A percentile compares a stretch with the other conserved stretches of the same genome.
Evolutionary conservation across 2,797 vertebrate genomes (phyloP).

Genomic region (Ara ararauna): DNA sequence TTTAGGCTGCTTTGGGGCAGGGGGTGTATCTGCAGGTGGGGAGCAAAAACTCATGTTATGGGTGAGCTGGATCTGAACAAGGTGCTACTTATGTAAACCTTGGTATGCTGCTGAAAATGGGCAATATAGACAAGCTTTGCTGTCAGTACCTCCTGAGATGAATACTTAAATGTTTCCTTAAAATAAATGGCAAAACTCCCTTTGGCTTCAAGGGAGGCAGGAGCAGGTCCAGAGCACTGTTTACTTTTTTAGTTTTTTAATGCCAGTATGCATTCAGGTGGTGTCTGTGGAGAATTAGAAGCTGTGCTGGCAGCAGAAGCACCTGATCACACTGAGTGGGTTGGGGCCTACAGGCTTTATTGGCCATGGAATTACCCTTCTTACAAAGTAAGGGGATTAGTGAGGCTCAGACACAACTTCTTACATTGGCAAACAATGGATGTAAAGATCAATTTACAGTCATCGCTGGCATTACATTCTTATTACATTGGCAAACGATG

Average conservation of each 20-base stretch:
- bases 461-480: not conserved
- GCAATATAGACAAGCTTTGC: not conserved
- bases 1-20: not conserved
- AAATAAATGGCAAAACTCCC: not conserved
- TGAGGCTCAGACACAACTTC: not conserved
- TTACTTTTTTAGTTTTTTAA: not conserved
- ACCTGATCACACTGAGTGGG: not conserved
- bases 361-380: not conserved
- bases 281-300: not conserved
- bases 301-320: not conserved
- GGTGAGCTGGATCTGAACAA: not conserved
- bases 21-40: not conserved
- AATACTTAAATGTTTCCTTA: not conserved
- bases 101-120: not conserved
- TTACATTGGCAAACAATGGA: not conserved
- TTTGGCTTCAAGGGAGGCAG: not conserved
- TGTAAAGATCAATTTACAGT: constrained; percentile 22
- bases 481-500: not conserved
- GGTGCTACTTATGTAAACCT: not conserved
- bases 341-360: not conserved
- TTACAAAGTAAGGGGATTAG: not conserved
- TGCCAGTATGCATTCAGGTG: not conserved
- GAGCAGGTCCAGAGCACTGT: not conserved
- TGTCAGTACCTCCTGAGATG: not conserved
- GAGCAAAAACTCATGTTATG: not conserved